A percentile compares a stretch with the other conserved stretches of the same genome.
Conservation (phyloP, 2,888 invertebrate species). For the Mesoligia furuncula region DNA sequence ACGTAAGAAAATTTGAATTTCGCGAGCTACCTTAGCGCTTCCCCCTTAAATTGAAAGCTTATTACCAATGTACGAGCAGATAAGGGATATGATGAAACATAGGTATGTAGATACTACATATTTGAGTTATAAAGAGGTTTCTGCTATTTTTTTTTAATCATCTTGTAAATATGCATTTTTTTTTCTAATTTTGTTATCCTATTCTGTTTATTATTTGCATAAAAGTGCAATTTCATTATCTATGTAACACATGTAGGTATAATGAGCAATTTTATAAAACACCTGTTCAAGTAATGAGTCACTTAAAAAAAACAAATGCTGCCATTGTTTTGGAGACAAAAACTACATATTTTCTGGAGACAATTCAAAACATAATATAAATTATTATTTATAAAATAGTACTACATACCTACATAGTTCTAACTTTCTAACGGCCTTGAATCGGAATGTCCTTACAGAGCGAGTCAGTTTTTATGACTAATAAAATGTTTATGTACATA, state of each 20-base stretch:
- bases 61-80: background rate
- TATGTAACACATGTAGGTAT: background rate
- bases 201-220: background rate
- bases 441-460: slow-evolving; percentile 18
- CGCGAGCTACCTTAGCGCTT: too few relatives aligned
- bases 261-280: background rate
- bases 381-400: background rate
- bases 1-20: too few relatives aligned
- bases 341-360: background rate
- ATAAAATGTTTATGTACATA: slow-evolving; percentile 23
- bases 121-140: background rate
- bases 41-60: background rate
- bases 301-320: background rate
- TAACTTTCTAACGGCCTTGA: background rate
- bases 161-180: background rate
- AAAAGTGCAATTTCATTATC: background rate
- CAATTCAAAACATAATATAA: background rate
- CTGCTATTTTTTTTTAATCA: background rate
- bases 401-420: background rate
- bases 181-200: too few relatives aligned
- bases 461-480: slow-evolving; percentile 13
- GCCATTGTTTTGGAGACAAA: too few relatives aligned
- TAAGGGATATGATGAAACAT: background rate
- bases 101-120: too few relatives aligned
- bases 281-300: background rate